Base-by-base conservation (phyloP, 2,888 invertebrate genomes). In the Sphaerophoria rueppellii region DNA sequence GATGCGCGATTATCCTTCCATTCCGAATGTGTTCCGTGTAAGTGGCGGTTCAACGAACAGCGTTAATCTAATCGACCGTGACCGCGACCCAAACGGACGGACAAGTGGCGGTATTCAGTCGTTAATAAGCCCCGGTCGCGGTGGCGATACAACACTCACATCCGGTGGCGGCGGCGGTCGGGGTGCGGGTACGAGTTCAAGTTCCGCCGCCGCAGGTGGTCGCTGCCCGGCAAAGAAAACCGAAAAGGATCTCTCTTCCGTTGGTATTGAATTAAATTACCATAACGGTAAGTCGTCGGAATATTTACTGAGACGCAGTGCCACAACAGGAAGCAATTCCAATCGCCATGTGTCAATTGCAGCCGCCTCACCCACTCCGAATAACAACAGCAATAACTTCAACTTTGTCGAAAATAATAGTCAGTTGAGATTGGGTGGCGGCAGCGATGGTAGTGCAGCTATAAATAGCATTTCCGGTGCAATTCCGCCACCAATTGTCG, bases 1-100 rank as follows among this genome's bases (percentile, higher is more conserved):
- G 77, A 91, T 91, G 91, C 90, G 89, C 86, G 90, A 91, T 88
- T 90, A 90, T 89, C 89, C 89, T 9, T 88, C 89, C 67, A 89
- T 91, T 87, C 91, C 91, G 75, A 91, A 90, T 89, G 91, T 91
- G 40, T 91, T 91, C 88, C 91, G 91, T 70, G 90, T 89, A 74
- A 79, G 75, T 77, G 87, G 80, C 70, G 89, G 89, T 60, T 91
- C 91, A 70, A 88, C 89, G 40, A 90, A 90, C 72, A 90, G 89
- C 78, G 89, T 89, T 60, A 90, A 90, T 81, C 89, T 88, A 67
- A 85, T 89, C 72, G 83, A 81, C 32, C 61, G 67, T 58, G 72
- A 75, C 71, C 86, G 82, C 72, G 83, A 79, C 32, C 63, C 72
- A 58, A 76, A 73, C 74, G 87, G 82, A 11, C 74, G 77, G 24